These are phyloP conservation scores for Chymomyza fuscimana DNA, from an alignment of 2,888 invertebrate species.

Conservation along the genomic window DNA sequence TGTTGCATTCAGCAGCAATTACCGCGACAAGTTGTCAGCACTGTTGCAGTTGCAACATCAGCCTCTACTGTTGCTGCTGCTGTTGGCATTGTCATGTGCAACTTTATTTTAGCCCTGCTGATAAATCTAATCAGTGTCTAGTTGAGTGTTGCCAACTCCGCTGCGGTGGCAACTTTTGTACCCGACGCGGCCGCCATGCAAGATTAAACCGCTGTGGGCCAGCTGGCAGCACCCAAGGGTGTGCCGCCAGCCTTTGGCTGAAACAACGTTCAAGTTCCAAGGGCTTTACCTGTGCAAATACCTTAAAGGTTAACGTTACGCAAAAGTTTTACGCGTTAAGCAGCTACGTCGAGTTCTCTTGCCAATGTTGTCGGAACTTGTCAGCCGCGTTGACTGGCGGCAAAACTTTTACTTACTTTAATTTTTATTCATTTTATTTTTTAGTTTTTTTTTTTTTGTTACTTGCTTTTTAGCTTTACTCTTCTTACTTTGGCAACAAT, in stretches of 20 bases:
- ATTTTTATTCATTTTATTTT: constrained; percentile 21
- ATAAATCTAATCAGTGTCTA: constrained; percentile 72
- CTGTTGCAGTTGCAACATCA: not conserved
- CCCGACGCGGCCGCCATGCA: constrained; percentile 39
- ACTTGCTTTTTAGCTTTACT: constrained; percentile 33
- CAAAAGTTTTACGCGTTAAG: constrained; percentile 40
- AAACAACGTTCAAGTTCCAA: no score
- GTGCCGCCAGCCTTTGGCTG: not conserved
- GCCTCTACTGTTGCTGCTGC: not conserved
- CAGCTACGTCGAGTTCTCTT: not conserved
- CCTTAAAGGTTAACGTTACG: constrained; percentile 59
- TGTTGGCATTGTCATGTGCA: constrained; percentile 46
- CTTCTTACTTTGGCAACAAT: constrained; percentile 49
- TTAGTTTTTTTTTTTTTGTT: constrained; percentile 8
- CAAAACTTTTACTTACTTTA: constrained; percentile 57
- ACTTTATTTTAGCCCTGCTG: constrained; percentile 54
- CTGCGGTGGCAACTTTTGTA: not conserved
- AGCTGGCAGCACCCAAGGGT: constrained; percentile 23
- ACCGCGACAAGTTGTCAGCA: constrained; percentile 39
- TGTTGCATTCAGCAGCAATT: constrained; percentile 42
- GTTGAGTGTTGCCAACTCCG: constrained; percentile 5
- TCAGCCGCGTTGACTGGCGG: constrained; percentile 17
- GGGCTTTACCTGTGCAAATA: constrained; percentile 17
- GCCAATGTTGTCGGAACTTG: constrained; percentile 43
- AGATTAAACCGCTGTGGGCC: constrained; percentile 48